phyloP scores from a whole-genome alignment of 2,797 vertebrate species.

The Arrhamphus sclerolepis region DNA sequence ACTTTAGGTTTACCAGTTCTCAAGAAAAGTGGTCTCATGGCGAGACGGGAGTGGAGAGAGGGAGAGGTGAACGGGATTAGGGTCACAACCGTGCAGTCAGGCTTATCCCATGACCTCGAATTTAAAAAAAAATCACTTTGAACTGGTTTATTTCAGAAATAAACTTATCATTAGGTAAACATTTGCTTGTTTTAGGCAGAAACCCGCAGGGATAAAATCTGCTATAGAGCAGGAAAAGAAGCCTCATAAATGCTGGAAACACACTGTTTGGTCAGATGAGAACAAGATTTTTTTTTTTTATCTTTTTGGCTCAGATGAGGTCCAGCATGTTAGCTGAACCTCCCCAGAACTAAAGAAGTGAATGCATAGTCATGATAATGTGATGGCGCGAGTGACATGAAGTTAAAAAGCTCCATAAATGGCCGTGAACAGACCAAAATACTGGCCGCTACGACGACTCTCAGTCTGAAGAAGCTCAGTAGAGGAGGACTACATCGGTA shows the following conservation, averaged over 20 bases:
- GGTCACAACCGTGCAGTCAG: constrained; percentile 16
- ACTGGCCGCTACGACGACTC: too few relatives aligned
- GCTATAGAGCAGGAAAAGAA: neutral
- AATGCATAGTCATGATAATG: too few relatives aligned
- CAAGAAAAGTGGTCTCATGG: constrained; percentile 23
- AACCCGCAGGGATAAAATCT: neutral
- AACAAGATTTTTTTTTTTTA: neutral
- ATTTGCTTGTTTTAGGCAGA: neutral
- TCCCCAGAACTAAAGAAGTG: too few relatives aligned
- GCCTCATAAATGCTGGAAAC: neutral
- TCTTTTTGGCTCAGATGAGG: neutral
- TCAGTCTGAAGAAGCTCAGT: too few relatives aligned
- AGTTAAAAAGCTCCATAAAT: too few relatives aligned
- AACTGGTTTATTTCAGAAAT: too few relatives aligned
- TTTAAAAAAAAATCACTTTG: too few relatives aligned
- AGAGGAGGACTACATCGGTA: too few relatives aligned
- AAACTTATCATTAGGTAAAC: neutral
- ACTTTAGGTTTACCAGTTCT: constrained; percentile 42
- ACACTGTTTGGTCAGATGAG: neutral
- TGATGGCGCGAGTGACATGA: too few relatives aligned
- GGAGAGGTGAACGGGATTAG: constrained; percentile 24
- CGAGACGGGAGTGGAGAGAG: constrained; percentile 3
- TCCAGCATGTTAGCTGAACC: too few relatives aligned
- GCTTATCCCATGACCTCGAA: constrained; percentile 28
- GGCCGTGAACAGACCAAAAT: too few relatives aligned